Percentiles rank a stretch among this genome's conserved stretches.
Evolutionary conservation across 2,113 vertebrate species (phyloP).

Genomic region (Oreochromis spilurus): DNA sequence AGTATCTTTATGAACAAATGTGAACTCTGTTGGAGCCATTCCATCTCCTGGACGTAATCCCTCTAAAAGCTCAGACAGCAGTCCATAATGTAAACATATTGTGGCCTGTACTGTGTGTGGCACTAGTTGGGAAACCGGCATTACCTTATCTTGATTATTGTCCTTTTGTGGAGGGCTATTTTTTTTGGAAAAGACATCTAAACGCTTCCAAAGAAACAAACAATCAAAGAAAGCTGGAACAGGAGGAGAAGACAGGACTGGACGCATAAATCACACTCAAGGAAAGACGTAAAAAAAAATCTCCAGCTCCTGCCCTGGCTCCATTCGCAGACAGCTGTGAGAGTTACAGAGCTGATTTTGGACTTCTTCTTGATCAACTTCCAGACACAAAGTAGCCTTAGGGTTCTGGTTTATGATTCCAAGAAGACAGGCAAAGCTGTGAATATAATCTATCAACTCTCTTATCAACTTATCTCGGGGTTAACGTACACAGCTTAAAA

Average conservation of each 20-base stretch:
- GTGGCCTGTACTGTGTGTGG: conserved; percentile 23
- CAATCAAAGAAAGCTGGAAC: conserved; percentile 4
- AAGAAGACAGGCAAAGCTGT: conserved; percentile 36
- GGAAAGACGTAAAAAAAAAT: not conserved
- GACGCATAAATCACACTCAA: conserved; percentile 25
- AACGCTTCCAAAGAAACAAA: conserved; percentile 29
- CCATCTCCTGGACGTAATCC: conserved; percentile 17
- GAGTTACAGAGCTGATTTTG: conserved; percentile 25
- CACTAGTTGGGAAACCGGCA: not conserved
- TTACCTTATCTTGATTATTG: conserved; percentile 31
- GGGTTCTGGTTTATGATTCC: conserved; percentile 43
- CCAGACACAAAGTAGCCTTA: conserved; percentile 46
- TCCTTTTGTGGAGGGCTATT: not conserved
- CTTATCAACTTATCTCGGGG: not conserved
- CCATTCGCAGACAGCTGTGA: conserved; percentile 51
- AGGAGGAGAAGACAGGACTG: not conserved
- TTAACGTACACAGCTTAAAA: not conserved
- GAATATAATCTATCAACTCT: not conserved
- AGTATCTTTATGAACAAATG: conserved; percentile 29
- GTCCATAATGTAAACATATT: conserved; percentile 34
- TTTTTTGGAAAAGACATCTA: conserved; percentile 13
- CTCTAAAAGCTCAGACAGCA: conserved; percentile 10
- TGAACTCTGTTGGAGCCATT: conserved; percentile 23
- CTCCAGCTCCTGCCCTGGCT: conserved; percentile 42
- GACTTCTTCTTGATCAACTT: conserved; percentile 56